Base-by-base conservation (phyloP, 2,113 vertebrate genomes). In the human (Homo sapiens) region DNA sequence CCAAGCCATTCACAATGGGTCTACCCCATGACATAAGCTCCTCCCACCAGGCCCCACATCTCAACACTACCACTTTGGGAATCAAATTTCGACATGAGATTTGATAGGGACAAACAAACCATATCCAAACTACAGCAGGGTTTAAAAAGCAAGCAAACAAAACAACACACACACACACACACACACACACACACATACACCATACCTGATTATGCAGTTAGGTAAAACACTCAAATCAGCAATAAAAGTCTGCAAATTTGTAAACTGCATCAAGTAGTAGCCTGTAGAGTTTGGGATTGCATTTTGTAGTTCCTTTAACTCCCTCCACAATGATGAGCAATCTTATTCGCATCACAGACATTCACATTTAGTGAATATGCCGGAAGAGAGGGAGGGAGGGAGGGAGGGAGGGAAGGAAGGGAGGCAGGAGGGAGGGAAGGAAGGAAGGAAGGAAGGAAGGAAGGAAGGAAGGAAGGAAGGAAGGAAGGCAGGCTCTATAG, bases 111-210 rank as follows among this genome's bases (percentile, higher is more conserved):
- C 40, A 75, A 75, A 27, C 23, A 43, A 40, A 45, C 16, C 43
- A 32, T 32, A 78, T 32, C 75, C 75, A 78, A 48, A 78, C 14
- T 43, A 78, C 8, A 48, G 27, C 45, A 79, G 45, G 25, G 50
- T 83, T 80, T 82, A 50, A 89, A 94, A 86, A 92, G 73, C 92
- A 86, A 92, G 73, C 92, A 97, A 94, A 89, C n/a, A 95, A 66
- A 91, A 72, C 43, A 86, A 75, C 73, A 68, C 32, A 68, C 32
- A 68, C 25, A 30, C 3, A 7, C 9, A 45, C 22, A 82, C 43
- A 52, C 72, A 94, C 0, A 89, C n/a, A 83, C 75, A 59, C 57
- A 82, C 43, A 45, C 48, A 93, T 0, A 85, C n/a, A 79, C 76
- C 52, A 27, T 84, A 59, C 68, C 48, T 85, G 55, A 10, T 75